A percentile compares a stretch with the other conserved stretches of the same genome.
Evolutionary conservation across 2,797 vertebrate genomes (phyloP).

Genomic region (Tapirus indicus): DNA sequence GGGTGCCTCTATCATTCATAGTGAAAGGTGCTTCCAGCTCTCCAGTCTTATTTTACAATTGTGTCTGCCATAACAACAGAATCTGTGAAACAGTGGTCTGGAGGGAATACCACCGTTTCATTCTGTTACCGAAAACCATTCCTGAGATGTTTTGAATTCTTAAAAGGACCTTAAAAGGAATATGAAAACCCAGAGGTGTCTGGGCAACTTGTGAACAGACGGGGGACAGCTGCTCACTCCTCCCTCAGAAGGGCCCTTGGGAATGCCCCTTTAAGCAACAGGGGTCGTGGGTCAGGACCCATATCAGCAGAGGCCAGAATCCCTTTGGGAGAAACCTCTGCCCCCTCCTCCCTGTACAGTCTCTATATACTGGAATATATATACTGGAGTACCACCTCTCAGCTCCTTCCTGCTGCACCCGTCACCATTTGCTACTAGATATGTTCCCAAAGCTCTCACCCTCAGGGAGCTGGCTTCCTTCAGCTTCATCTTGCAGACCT

Average conservation of each 20-base stretch:
- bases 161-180: not conserved
- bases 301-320: not conserved
- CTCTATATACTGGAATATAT: too few relatives aligned
- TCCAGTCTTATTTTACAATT: not conserved
- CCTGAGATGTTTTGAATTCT: not conserved
- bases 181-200: not conserved
- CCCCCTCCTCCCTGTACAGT: rapidly evolving
- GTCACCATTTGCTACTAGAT: not conserved
- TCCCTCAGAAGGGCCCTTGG: not conserved
- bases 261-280: not conserved
- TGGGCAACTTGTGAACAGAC: not conserved
- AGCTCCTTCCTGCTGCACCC: not conserved
- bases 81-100: not conserved
- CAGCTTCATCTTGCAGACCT: not conserved
- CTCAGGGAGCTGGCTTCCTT: not conserved
- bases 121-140: not conserved
- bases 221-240: not conserved
- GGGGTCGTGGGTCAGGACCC: not conserved
- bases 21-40: not conserved
- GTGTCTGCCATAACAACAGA: not conserved
- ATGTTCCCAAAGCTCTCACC: not conserved
- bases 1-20: not conserved
- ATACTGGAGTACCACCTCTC: not conserved
- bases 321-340: not conserved
- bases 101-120: not conserved